These are phyloP conservation scores for Chaetogeoica ovagalla DNA, from an alignment of 2,888 invertebrate species.

Conservation along the genomic window DNA sequence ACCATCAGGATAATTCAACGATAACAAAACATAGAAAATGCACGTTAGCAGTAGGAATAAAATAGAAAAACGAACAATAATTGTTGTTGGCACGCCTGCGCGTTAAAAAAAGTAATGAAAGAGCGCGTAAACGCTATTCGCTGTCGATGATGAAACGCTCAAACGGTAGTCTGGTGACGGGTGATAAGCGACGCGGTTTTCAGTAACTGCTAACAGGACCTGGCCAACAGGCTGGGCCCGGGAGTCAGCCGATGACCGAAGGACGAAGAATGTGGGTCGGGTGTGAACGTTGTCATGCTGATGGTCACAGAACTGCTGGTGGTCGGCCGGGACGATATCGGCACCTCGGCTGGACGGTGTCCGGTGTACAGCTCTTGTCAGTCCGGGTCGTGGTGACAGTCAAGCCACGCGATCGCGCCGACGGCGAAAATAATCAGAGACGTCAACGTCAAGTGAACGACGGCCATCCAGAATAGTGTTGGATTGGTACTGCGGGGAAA, in stretches of 20 bases:
- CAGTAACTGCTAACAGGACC: conserved; percentile 22
- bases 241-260: conserved; percentile 32
- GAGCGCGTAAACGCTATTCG: no score
- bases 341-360: conserved; percentile 47
- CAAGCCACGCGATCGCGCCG: conserved; percentile 64
- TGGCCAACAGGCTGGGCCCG: conserved; percentile 26
- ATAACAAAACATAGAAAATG: background rate
- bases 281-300: conserved; percentile 45
- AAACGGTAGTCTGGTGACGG: no score
- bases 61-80: background rate
- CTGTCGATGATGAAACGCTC: no score
- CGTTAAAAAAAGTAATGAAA: no score
- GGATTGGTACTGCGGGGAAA: conserved; percentile 9
- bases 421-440: conserved; percentile 64
- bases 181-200: no score
- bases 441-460: conserved; percentile 58
- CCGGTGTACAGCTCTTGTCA: conserved; percentile 58
- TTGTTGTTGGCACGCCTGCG: no score
- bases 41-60: background rate
- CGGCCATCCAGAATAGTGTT: conserved; percentile 43
- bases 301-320: conserved; percentile 47
- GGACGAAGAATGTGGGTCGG: conserved; percentile 32
- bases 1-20: background rate
- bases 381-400: conserved; percentile 62
- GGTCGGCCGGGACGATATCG: conserved; percentile 34